Conservation (phyloP, 2,888 invertebrate species). For the Drosophila mimetica region DNA sequence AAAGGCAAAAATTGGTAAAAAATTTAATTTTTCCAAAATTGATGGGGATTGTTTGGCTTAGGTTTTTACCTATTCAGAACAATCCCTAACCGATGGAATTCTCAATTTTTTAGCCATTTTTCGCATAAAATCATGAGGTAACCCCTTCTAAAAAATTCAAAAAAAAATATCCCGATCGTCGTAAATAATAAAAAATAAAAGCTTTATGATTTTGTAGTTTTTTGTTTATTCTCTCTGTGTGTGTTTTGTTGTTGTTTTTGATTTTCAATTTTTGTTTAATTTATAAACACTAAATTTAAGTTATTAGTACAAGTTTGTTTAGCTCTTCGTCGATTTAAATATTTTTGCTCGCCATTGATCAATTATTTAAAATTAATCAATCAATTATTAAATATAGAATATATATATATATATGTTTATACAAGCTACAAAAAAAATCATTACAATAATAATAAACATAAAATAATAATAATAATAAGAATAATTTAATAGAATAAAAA, state of each 20-base stretch:
- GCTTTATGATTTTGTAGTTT: conserved; percentile 46
- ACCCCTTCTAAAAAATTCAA: no score
- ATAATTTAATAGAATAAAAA: conserved; percentile 79
- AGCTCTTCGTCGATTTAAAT: conserved; percentile 41
- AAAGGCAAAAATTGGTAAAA: no score
- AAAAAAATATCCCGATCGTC: no score
- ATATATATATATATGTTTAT: conserved; percentile 44
- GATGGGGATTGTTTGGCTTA: no score
- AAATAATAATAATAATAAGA: conserved; percentile 77
- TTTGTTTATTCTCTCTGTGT: conserved; percentile 43
- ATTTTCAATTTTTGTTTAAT: conserved; percentile 38
- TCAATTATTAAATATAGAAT: conserved; percentile 44
- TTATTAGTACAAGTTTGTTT: conserved; percentile 69
- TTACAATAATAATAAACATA: conserved; percentile 71
- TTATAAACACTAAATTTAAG: conserved; percentile 62
- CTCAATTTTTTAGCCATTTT: no score
- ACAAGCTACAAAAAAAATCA: conserved; percentile 67
- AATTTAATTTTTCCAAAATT: no score
- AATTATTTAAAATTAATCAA: conserved; percentile 62
- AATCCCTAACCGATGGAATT: no score
- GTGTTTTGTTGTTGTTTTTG: conserved; percentile 34
- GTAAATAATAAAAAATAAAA: conserved; percentile 15
- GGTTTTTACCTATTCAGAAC: no score
- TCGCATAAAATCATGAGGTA: no score
- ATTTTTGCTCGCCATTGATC: conserved; percentile 47